Evolutionary conservation across 2,888 invertebrate genomes (phyloP).

Genomic region (Phaonia tiefii): DNA sequence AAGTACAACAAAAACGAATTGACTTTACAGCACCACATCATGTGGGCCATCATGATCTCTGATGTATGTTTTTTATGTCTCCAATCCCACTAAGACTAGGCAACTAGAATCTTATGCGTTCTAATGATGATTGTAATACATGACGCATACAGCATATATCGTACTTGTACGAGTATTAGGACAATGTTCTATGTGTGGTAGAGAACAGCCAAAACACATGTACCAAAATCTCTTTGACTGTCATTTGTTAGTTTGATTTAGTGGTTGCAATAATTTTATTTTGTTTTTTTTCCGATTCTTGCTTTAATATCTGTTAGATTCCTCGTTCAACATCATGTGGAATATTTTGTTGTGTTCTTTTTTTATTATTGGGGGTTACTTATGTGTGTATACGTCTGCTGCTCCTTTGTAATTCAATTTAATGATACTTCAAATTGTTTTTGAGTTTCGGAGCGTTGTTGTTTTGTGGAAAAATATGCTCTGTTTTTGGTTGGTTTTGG

Average conservation of each 20-base stretch:
- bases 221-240: slow-evolving; percentile 22
- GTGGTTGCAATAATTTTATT: slow-evolving; percentile 36
- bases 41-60: slow-evolving; percentile 21
- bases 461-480: too few relatives aligned
- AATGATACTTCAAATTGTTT: slow-evolving; percentile 37
- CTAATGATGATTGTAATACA: slow-evolving; percentile 42
- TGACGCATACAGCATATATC: slow-evolving; percentile 21
- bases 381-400: neutral
- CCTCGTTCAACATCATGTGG: slow-evolving; percentile 16
- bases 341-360: too few relatives aligned
- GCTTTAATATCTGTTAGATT: neutral
- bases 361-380: neutral
- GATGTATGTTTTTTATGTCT: slow-evolving; percentile 13
- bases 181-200: too few relatives aligned
- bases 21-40: slow-evolving; percentile 28
- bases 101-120: slow-evolving; percentile 9
- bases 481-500: too few relatives aligned
- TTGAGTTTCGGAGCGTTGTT: too few relatives aligned
- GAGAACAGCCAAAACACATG: slow-evolving; percentile 13
- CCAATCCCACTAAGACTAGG: neutral
- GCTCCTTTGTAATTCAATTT: slow-evolving; percentile 35
- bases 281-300: slow-evolving; percentile 5
- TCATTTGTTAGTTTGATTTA: slow-evolving; percentile 37
- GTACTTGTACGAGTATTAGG: too few relatives aligned
- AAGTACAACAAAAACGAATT: slow-evolving; percentile 27